phyloP scores from a whole-genome alignment of 2,113 vertebrate species.

The Protomyctophum bolini region DNA sequence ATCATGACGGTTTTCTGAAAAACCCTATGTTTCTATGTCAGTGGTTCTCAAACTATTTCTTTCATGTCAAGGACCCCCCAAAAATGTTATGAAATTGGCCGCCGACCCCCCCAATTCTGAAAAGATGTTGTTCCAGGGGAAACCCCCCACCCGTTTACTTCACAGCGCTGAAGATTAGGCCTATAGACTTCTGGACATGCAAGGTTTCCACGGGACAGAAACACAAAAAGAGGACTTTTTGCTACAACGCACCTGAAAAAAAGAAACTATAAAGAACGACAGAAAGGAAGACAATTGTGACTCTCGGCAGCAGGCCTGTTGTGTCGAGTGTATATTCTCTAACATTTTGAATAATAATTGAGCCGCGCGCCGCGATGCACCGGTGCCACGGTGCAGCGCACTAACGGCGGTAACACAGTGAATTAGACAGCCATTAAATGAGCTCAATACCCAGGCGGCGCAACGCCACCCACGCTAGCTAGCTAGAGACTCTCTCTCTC shows the following conservation, averaged over 20 bases:
- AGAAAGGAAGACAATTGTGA: too few species aligned
- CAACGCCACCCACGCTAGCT: conserved; percentile 44
- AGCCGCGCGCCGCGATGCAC: conserved; percentile 29
- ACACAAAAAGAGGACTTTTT: neutral
- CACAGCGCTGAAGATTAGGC: too few species aligned
- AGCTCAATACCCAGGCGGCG: conserved; percentile 53
- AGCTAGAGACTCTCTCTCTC: conserved; percentile 49
- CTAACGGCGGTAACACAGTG: conserved; percentile 49
- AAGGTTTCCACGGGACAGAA: conserved; percentile 19
- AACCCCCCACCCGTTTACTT: too few species aligned
- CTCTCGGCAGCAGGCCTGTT: conserved; percentile 37
- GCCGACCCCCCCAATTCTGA: too few species aligned
- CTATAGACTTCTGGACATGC: too few species aligned
- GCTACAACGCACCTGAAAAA: neutral
- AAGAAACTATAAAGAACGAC: conserved; percentile 1
- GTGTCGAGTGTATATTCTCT: conserved; percentile 38
- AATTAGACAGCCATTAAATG: conserved; percentile 67
- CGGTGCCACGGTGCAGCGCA: conserved; percentile 38
- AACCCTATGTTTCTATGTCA: too few species aligned
- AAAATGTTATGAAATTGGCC: too few species aligned
- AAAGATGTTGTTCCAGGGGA: too few species aligned
- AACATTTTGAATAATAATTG: conserved; percentile 68
- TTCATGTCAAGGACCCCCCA: too few species aligned
- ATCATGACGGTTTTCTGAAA: too few species aligned
- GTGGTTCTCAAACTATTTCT: too few species aligned